Evolutionary conservation across 1,140 invertebrate species (phyloP).

Genomic region (Saccostrea echinata): DNA sequence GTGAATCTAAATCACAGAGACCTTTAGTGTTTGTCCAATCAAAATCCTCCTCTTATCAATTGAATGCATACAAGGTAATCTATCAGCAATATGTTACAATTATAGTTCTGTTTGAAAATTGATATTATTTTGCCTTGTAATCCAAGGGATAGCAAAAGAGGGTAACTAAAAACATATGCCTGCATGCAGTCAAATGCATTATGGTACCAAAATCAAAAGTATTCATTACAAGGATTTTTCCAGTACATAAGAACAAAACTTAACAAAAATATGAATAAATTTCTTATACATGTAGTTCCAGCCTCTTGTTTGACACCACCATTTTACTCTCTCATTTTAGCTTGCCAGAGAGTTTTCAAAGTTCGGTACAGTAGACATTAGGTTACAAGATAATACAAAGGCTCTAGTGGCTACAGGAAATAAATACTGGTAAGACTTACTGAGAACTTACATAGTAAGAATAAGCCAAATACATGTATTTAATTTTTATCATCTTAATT

Average conservation of each 20-base stretch:
- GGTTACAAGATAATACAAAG: slow-evolving; percentile 39
- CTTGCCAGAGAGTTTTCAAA: slow-evolving; percentile 59
- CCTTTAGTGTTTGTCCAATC: slow-evolving; percentile 9
- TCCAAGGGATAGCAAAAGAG: too few relatives aligned
- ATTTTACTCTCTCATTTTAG: slow-evolving; percentile 32
- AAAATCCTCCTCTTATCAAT: neutral
- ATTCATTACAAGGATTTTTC: too few relatives aligned
- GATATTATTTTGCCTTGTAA: too few relatives aligned
- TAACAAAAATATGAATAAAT: too few relatives aligned
- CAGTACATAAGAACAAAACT: too few relatives aligned
- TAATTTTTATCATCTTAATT: too few relatives aligned
- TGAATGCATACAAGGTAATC: slow-evolving; percentile 6
- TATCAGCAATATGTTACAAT: neutral
- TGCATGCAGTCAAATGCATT: too few relatives aligned
- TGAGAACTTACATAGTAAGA: neutral
- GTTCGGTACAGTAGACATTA: slow-evolving; percentile 61
- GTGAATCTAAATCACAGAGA: neutral
- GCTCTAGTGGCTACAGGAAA: slow-evolving; percentile 61
- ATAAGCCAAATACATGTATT: neutral
- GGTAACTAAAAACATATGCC: too few relatives aligned
- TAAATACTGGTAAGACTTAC: slow-evolving; percentile 54
- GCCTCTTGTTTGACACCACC: neutral
- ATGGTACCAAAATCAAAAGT: too few relatives aligned
- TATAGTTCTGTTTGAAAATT: too few relatives aligned
- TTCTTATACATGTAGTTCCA: too few relatives aligned